phyloP scores from a whole-genome alignment of 2,797 vertebrate species.

The Ptychadena robeensis region DNA sequence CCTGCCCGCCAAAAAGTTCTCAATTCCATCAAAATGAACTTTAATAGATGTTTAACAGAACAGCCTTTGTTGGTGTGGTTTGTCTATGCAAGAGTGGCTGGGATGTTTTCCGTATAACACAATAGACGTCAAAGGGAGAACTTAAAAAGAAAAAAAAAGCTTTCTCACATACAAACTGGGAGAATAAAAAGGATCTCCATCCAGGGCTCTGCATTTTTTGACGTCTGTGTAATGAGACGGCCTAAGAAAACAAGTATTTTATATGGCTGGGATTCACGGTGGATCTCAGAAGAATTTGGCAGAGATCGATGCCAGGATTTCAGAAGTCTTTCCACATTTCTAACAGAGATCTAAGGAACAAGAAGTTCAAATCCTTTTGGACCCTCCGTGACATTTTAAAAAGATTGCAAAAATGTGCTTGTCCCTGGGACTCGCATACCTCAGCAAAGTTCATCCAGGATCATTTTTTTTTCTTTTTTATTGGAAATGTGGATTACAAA shows the following conservation, averaged over 20 bases:
- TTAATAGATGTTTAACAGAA: slow-evolving; percentile 53
- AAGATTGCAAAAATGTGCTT: slow-evolving; percentile 52
- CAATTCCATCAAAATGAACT: slow-evolving; percentile 55
- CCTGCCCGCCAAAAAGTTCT: slow-evolving; percentile 35
- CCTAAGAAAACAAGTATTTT: slow-evolving; percentile 61
- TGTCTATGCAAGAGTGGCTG: slow-evolving; percentile 43
- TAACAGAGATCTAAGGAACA: slow-evolving; percentile 59
- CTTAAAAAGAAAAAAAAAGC: slow-evolving; percentile 25
- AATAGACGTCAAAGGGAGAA: slow-evolving; percentile 48
- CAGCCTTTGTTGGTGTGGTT: slow-evolving; percentile 42
- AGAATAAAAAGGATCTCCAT: slow-evolving; percentile 54
- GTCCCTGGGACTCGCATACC: slow-evolving; percentile 30
- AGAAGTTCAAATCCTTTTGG: slow-evolving; percentile 59
- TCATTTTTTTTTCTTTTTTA: slow-evolving; percentile 18
- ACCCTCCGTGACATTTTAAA: slow-evolving; percentile 49
- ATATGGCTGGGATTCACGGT: slow-evolving; percentile 58
- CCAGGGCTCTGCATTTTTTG: slow-evolving; percentile 58
- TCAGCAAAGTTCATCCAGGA: slow-evolving; percentile 23
- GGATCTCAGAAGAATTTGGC: slow-evolving; percentile 59
- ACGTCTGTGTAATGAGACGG: slow-evolving; percentile 58
- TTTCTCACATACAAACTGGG: slow-evolving; percentile 46
- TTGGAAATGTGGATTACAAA: not conserved
- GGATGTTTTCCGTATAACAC: slow-evolving; percentile 57
- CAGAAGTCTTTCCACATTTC: slow-evolving; percentile 61
- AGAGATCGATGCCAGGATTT: slow-evolving; percentile 55